A percentile compares a stretch with the other conserved stretches of the same genome.
These are phyloP conservation scores for Porites cylindrica DNA, from an alignment of 92 coral and sea anemone genomes.

Conservation along the genomic window DNA sequence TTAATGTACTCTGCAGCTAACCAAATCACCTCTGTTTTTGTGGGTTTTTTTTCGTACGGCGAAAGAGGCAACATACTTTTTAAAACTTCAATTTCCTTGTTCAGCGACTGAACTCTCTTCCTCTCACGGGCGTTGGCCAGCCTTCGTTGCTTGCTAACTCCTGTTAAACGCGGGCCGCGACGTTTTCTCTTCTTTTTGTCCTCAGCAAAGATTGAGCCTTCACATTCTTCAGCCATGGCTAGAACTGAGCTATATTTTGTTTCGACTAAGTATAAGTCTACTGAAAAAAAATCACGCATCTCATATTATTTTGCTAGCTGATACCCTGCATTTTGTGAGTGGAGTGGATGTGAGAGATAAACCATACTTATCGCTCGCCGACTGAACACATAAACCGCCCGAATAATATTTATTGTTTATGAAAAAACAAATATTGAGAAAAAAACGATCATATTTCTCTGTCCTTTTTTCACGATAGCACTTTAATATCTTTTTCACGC, in stretches of 20 bases:
- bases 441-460: neutral
- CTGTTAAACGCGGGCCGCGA: conserved; percentile 83
- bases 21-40: conserved; percentile 89
- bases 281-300: conserved; percentile 3
- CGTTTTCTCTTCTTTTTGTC: conserved; percentile 78
- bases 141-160: conserved; percentile 88
- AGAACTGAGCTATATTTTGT: conserved; percentile 5
- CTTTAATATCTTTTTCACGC: neutral
- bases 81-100: conserved; percentile 81
- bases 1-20: conserved; percentile 84
- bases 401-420: neutral
- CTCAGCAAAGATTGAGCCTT: conserved; percentile 8
- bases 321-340: conserved; percentile 9
- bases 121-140: conserved; percentile 93
- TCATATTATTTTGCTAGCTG: conserved; percentile 6
- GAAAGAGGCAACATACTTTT: conserved; percentile 78
- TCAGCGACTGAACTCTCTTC: conserved; percentile 81
- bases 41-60: conserved; percentile 79
- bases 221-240: conserved; percentile 46
- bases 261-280: neutral
- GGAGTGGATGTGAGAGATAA: conserved; percentile 36
- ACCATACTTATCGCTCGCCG: conserved; percentile 21
- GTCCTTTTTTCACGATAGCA: neutral
- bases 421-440: neutral
- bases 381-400: conserved; percentile 11